Evolutionary conservation across 2,113 vertebrate genomes (phyloP).

Genomic region (Pelvicachromis taeniatus): DNA sequence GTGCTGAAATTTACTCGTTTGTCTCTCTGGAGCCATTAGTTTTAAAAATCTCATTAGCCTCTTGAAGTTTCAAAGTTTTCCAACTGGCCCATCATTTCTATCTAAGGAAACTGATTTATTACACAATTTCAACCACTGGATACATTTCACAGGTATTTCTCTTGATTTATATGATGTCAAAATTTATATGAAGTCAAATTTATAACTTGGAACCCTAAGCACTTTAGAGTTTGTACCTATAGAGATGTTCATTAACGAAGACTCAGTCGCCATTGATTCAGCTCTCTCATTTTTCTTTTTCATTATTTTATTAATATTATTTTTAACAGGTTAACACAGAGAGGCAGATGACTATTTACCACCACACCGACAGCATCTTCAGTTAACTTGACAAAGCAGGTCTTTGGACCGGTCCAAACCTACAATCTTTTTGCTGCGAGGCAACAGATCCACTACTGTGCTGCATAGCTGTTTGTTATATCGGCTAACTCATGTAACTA

Average conservation of each 20-base stretch:
- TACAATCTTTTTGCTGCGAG: not conserved
- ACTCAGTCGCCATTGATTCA: not conserved
- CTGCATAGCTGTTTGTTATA: not conserved
- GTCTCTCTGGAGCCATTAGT: not conserved
- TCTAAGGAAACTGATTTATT: not conserved
- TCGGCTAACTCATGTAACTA: not conserved
- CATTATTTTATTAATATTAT: not conserved
- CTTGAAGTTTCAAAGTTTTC: not conserved
- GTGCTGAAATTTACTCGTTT: not conserved
- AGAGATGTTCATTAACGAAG: not conserved
- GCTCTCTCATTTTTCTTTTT: not conserved
- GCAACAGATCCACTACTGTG: not conserved
- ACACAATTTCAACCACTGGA: not conserved
- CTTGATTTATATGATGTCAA: not conserved
- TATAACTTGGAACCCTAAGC: not conserved
- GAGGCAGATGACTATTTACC: not conserved
- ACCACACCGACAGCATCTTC: not conserved
- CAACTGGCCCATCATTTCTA: not conserved
- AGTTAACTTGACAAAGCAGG: not conserved
- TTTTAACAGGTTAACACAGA: not conserved
- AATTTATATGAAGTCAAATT: not conserved
- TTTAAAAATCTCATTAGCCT: not conserved
- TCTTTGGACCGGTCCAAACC: not conserved
- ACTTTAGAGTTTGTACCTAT: not conserved
- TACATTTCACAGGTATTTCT: not conserved